These are phyloP conservation scores for Cheilosia variabilis DNA, from an alignment of 2,888 invertebrate species.

Conservation along the genomic window DNA sequence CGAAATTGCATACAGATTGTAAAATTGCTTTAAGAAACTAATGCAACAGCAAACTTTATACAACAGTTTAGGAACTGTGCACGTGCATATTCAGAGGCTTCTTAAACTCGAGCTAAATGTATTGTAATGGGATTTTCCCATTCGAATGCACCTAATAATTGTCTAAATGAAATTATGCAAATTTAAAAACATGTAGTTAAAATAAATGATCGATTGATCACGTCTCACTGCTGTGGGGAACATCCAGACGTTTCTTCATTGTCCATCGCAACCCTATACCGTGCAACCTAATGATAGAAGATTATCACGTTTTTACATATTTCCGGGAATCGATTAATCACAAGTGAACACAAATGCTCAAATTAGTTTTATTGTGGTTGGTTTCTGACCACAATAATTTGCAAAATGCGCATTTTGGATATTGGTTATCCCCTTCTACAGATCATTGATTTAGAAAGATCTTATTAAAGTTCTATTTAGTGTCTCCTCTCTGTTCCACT, in stretches of 20 bases:
- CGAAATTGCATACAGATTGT: too few species aligned
- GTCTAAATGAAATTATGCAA: neutral
- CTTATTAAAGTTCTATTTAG: neutral
- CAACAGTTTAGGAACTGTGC: neutral
- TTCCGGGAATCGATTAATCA: constrained; percentile 10
- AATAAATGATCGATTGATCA: constrained; percentile 8
- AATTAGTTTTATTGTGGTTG: neutral
- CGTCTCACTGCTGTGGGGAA: constrained; percentile 7
- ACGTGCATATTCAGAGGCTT: neutral
- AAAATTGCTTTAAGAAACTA: too few species aligned
- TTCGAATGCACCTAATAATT: neutral
- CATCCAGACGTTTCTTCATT: neutral
- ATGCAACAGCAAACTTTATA: neutral
- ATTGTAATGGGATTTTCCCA: neutral
- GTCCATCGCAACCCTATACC: neutral
- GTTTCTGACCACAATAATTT: neutral
- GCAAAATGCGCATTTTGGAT: constrained; percentile 17
- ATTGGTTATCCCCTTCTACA: neutral
- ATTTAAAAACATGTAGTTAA: constrained; percentile 2
- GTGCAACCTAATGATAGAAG: neutral
- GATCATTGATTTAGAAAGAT: neutral
- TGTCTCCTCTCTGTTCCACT: neutral
- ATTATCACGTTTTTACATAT: constrained; percentile 13
- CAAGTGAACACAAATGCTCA: neutral
- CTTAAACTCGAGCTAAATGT: neutral